These are phyloP conservation scores for Hoplodrina ambigua DNA, from an alignment of 2,888 invertebrate species.

Conservation along the genomic window DNA sequence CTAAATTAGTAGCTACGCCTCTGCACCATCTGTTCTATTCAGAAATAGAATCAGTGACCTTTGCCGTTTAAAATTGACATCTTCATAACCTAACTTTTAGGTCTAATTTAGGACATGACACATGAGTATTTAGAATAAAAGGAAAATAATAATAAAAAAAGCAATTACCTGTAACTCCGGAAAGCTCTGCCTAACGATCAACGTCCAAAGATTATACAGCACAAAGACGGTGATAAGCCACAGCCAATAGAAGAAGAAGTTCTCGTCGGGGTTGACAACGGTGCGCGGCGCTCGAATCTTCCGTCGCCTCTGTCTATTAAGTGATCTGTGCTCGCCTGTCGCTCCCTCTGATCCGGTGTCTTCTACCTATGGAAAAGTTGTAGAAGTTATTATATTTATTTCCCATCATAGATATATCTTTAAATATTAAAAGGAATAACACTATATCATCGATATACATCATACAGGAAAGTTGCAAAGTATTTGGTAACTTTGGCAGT, in stretches of 20 bases:
- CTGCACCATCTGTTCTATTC: neutral
- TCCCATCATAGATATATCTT: no score
- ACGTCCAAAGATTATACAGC: constrained; percentile 98
- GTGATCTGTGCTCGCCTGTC: constrained; percentile 89
- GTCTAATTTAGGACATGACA: neutral
- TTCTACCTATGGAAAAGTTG: constrained; percentile 84
- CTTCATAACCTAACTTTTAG: neutral
- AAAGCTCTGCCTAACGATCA: constrained; percentile 98
- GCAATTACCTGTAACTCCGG: constrained; percentile 94
- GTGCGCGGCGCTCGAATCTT: constrained; percentile 93
- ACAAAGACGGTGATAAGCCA: constrained; percentile 96
- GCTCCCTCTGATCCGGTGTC: constrained; percentile 93
- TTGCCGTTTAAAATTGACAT: neutral
- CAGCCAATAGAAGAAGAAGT: constrained; percentile 98
- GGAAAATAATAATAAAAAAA: neutral
- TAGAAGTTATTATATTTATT: neutral
- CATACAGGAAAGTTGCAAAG: neutral
- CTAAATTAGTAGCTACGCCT: no score
- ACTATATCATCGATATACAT: constrained; percentile 7
- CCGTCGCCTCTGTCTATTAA: constrained; percentile 91
- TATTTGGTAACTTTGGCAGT: neutral
- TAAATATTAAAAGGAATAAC: no score
- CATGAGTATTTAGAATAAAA: neutral
- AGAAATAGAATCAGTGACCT: neutral
- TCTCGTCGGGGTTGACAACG: constrained; percentile 98